Evolutionary conservation across 2,113 vertebrate species (phyloP), one percentile per base, ranked within the genome.

Genomic region (Prionailurus bengalensis): DNA sequence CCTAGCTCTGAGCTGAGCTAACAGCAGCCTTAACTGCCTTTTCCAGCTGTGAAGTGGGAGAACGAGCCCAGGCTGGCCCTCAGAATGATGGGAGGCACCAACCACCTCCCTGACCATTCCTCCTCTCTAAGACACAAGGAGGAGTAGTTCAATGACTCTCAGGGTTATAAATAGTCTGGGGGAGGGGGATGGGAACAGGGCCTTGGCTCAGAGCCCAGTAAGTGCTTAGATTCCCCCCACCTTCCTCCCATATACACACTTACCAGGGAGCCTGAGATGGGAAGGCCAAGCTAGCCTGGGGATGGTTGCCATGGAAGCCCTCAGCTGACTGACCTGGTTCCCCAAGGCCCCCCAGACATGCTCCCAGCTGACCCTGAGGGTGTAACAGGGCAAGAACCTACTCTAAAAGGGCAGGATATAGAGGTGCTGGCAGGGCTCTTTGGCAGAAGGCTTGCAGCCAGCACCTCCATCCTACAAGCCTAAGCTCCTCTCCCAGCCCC

Each of bases 131-230:
- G 83, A 96, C 83, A 78, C 76, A 78, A 48, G 94, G 53, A 92
- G 55, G 66, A 73, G 85, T 94, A 73, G 93, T 80, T 89, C 86
- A 89, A 39, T 86, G 93, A 94, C 95, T 96, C 58, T 71, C 39
- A 78, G 14, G 51, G 87, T 89, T 98, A 98, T 98, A 98, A 98
- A 98, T 97, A 98, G 94, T 86, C 80, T 89, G 63, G 61, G 87
- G 42, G 27, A 66, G 48, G 65, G 81, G 93, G 79, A 94, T n/a
- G 83, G 81, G 73, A 94, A 51, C 15, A 87, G 78, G 93, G 90
- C 94, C 89, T 96, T 97, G 88, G 95, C 97, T 97, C 66, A 61
- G 94, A 96, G 97, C 98, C 97, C 36, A 33, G 95, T 33, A 55
- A 92, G 73, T 96, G 95, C 86, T 85, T 97, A 86, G 79, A 76